phyloP scores from a whole-genome alignment of 2,888 invertebrate genomes.

The Biston betularia region DNA sequence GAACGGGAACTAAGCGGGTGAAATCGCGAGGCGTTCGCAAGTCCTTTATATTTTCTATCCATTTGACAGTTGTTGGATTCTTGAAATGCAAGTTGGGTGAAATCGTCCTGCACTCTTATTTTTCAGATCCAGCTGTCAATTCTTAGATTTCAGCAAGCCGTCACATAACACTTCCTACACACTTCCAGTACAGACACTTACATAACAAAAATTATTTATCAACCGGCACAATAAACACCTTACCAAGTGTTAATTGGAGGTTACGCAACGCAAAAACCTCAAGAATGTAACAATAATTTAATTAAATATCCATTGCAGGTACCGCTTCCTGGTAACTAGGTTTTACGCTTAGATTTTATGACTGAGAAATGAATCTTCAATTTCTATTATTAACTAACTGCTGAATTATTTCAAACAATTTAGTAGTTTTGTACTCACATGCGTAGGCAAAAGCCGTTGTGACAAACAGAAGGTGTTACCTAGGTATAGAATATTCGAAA shows the following conservation, averaged over 20 bases:
- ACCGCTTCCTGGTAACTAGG: conserved; percentile 23
- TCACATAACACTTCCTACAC: conserved; percentile 25
- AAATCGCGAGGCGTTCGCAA: too few relatives aligned
- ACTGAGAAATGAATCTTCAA: not conserved
- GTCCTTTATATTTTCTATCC: too few relatives aligned
- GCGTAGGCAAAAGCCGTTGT: too few relatives aligned
- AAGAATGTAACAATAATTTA: conserved; percentile 42
- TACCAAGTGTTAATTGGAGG: conserved; percentile 39
- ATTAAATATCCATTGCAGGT: conserved; percentile 36
- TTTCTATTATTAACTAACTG: too few relatives aligned
- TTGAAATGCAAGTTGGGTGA: too few relatives aligned
- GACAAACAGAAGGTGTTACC: too few relatives aligned
- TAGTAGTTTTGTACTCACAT: too few relatives aligned
- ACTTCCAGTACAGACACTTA: conserved; percentile 35
- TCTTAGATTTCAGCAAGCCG: conserved; percentile 5
- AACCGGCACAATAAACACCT: conserved; percentile 43
- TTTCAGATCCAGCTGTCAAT: not conserved
- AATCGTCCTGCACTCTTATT: too few relatives aligned
- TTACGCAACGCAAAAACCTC: conserved; percentile 37
- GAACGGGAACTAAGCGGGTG: too few relatives aligned
- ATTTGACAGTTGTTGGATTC: too few relatives aligned
- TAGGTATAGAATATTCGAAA: too few relatives aligned
- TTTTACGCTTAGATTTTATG: conserved; percentile 10
- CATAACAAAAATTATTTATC: conserved; percentile 34
- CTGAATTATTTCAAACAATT: too few relatives aligned